Percentiles rank a stretch among this genome's conserved stretches.
Conservation (phyloP, 2,113 vertebrate genomes). For the Ancistrus triradiatus region DNA sequence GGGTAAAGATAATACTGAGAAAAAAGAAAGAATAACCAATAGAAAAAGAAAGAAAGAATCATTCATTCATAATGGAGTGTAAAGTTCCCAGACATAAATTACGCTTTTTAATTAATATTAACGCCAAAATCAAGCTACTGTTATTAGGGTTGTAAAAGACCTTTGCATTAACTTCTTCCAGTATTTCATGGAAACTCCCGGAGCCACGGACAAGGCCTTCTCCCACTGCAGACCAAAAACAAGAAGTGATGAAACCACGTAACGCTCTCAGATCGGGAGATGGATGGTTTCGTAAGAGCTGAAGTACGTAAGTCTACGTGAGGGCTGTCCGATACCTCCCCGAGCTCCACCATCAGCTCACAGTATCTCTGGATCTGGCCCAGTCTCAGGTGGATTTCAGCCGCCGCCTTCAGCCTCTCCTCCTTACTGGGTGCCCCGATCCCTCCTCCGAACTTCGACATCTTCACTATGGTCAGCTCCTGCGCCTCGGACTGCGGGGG, state of each 20-base stretch:
- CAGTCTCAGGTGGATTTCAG: constrained; percentile 88
- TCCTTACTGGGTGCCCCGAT: constrained; percentile 94
- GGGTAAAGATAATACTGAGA: too few relatives aligned
- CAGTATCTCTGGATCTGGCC: constrained; percentile 96
- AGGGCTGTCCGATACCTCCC: constrained; percentile 75
- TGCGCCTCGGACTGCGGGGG: constrained; percentile 93
- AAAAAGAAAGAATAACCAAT: too few relatives aligned
- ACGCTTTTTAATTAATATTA: too few relatives aligned
- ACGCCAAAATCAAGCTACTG: too few relatives aligned
- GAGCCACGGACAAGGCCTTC: constrained; percentile 89
- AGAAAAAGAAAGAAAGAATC: too few relatives aligned
- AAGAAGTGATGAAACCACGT: not conserved
- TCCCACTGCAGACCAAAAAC: constrained; percentile 81
- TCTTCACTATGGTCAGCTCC: constrained; percentile 93
- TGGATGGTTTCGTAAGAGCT: too few relatives aligned
- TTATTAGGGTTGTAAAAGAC: constrained; percentile 61
- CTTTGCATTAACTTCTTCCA: constrained; percentile 98
- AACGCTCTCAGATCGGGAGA: too few relatives aligned
- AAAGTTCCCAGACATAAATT: too few relatives aligned
- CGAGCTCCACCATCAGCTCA: constrained; percentile 97
- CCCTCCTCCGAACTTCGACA: constrained; percentile 95
- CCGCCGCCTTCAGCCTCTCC: constrained; percentile 89
- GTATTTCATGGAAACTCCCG: constrained; percentile 96
- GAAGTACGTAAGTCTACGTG: too few relatives aligned
- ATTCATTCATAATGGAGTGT: too few relatives aligned